Percentiles rank a stretch among this genome's conserved stretches.
These are phyloP conservation scores for Pangasianodon gigas DNA, from an alignment of 2,113 vertebrate species.

Conservation along the genomic window DNA sequence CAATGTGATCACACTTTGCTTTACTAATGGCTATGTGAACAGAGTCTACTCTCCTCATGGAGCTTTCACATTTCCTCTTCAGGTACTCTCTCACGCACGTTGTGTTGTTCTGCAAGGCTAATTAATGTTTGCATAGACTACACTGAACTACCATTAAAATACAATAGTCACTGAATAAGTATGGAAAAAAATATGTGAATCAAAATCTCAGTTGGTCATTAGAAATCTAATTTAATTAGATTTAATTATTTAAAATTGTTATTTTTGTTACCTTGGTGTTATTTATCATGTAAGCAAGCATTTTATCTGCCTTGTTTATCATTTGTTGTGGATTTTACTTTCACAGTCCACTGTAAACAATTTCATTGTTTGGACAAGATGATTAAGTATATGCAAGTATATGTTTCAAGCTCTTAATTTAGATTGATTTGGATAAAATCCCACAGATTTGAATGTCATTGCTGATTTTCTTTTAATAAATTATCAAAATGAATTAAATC, in stretches of 20 bases:
- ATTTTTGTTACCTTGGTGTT: neutral
- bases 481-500: neutral
- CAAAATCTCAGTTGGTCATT: neutral
- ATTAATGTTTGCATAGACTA: neutral
- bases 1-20: neutral
- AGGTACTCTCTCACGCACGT: neutral
- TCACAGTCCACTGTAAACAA: neutral
- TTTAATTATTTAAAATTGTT: neutral
- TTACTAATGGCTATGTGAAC: neutral
- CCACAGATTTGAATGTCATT: neutral
- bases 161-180: neutral
- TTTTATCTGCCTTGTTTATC: neutral
- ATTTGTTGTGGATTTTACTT: neutral
- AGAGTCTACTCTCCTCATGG: neutral
- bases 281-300: neutral
- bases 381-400: neutral
- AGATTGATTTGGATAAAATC: neutral
- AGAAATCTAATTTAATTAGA: neutral
- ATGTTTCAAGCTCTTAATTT: neutral
- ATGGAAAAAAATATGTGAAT: neutral
- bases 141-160: neutral
- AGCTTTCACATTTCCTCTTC: neutral
- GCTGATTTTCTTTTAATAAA: neutral
- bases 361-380: neutral
- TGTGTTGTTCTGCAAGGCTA: neutral